phyloP scores from a whole-genome alignment of 1,140 invertebrate genomes.

The Heliconius melpomene region DNA sequence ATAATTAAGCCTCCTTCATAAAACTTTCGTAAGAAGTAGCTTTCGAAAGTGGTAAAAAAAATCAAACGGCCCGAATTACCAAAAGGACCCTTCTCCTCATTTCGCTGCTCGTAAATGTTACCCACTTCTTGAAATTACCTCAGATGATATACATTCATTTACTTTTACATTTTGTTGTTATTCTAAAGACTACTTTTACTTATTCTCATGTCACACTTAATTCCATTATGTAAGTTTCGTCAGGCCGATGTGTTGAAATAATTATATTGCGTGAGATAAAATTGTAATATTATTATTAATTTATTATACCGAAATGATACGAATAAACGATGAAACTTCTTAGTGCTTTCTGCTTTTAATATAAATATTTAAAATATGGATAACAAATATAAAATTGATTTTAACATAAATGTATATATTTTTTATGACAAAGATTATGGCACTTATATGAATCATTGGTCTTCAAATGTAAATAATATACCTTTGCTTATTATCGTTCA shows the following conservation, averaged over 20 bases:
- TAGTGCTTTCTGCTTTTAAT: not conserved
- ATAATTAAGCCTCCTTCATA: constrained; percentile 49
- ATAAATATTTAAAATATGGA: too few relatives aligned
- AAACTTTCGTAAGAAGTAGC: constrained; percentile 58
- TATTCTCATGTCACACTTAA: constrained; percentile 26
- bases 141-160: constrained; percentile 47
- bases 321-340: not conserved
- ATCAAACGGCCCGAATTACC: constrained; percentile 42
- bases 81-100: constrained; percentile 60
- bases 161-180: constrained; percentile 44
- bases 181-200: constrained; percentile 36
- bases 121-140: constrained; percentile 46
- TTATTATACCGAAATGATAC: constrained; percentile 8
- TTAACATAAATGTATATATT: too few relatives aligned
- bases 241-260: constrained; percentile 17
- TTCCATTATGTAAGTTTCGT: constrained; percentile 17
- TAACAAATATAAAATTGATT: too few relatives aligned
- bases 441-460: too few relatives aligned
- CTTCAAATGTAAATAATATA: too few relatives aligned
- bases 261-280: not conserved
- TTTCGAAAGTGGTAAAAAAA: constrained; percentile 71
- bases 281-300: not conserved
- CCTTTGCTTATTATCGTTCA: too few relatives aligned
- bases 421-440: too few relatives aligned
- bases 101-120: constrained; percentile 54